Evolutionary conservation across 37 sponge, comb jelly and placozoan genomes (phyloP).

Genomic region (Petrosia ficiformis): DNA sequence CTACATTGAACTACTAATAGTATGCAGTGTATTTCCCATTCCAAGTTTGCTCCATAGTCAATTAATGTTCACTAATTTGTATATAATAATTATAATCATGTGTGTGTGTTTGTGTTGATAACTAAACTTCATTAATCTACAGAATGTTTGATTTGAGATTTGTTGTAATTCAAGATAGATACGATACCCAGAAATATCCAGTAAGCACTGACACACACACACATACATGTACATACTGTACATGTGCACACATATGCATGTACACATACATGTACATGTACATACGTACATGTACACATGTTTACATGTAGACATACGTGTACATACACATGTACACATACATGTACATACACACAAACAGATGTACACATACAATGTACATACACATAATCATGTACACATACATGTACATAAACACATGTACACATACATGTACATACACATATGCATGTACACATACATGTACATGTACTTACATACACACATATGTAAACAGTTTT

Average conservation of each 20-base stretch:
- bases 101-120: too few species aligned
- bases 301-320: background rate
- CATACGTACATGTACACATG: background rate
- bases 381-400: too few species aligned
- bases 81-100: background rate
- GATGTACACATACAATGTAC: background rate
- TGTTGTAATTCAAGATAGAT: conserved; percentile 69
- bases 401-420: too few species aligned
- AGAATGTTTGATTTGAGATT: conserved; percentile 79
- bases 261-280: conserved; percentile 4
- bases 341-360: conserved; percentile 13
- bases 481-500: too few species aligned
- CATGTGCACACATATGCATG: background rate
- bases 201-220: conserved; percentile 27
- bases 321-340: conserved; percentile 1
- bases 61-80: background rate
- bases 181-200: conserved; percentile 34
- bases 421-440: conserved; percentile 6
- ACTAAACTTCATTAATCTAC: too few species aligned
- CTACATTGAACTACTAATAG: too few species aligned
- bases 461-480: too few species aligned
- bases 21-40: too few species aligned
- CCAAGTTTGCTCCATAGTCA: too few species aligned
- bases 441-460: too few species aligned
- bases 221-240: background rate